Evolutionary conservation across 2,797 vertebrate species (phyloP), one percentile per base, ranked within the genome.

Genomic region (Sarcophilus harrisii): DNA sequence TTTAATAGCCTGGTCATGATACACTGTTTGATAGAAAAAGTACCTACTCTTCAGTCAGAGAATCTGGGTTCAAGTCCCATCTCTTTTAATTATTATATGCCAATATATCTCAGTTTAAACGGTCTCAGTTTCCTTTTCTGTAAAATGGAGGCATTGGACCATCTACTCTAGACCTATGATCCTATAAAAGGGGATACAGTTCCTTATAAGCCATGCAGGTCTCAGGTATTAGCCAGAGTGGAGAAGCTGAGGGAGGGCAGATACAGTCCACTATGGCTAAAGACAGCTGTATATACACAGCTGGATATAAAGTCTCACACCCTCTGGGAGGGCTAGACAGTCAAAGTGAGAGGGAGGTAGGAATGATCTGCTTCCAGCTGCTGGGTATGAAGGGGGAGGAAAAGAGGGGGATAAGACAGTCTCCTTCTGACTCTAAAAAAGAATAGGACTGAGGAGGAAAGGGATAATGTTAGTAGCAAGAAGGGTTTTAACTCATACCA

Each of bases 261-360:
- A 62, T 0, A 94, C 95, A 97, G 97, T 91, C 98, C 97, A 95
- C 96, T 96, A 94, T 96, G 95, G 94, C 30, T 0, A 94, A 73
- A 30, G 57, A 95, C 96, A 97, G 97, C 96, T 98, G 96, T 94
- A 95, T 92, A 96, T 58, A 96, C 90, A 96, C 62, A 30, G 81
- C 32, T 57, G 93, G 73, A 91, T 32, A 4, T 55, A 6, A 1
- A 0, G 92, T 97, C 96, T 96, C 97, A 97, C 91, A 93, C 93
- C 92, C 95, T 97, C 66, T 89, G 91, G 93, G 94, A 96, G 92
- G 90, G 54, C 81, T 45, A 8, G 2, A 92, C 52, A 16, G 58
- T 16, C 90, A 66, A 96, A 93, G 60, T 73, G 73, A 93, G 29
- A 57, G 73, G 95, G 57, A 62, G 58, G 91, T 32, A 87, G 73